phyloP scores from a whole-genome alignment of 2,797 vertebrate genomes.

The Myotis findleyi region DNA sequence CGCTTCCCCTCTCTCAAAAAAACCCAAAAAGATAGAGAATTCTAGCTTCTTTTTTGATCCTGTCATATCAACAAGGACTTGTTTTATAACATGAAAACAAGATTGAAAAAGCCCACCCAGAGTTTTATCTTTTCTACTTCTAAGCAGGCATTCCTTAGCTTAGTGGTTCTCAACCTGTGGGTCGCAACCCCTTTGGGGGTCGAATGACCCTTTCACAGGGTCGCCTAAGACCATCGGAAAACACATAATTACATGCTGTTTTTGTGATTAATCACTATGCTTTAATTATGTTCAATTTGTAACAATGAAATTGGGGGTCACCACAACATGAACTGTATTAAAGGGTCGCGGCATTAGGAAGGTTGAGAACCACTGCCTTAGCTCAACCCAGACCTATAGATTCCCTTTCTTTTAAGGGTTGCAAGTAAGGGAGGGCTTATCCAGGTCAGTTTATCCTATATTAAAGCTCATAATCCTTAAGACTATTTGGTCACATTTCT shows the following conservation, averaged over 20 bases:
- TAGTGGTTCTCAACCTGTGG: no score
- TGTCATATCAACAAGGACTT: not conserved
- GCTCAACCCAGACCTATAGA: not conserved
- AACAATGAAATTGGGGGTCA: no score
- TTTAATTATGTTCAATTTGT: no score
- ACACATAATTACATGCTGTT: no score
- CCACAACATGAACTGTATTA: no score
- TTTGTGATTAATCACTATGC: no score
- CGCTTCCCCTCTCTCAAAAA: not conserved
- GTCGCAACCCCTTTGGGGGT: no score
- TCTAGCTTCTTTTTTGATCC: slow-evolving; percentile 39
- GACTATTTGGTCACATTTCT: not conserved
- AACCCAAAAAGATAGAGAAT: not conserved
- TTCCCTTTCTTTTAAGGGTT: slow-evolving; percentile 12
- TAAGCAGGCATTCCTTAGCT: not conserved
- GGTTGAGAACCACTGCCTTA: not conserved
- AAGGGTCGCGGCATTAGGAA: no score
- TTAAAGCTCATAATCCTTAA: slow-evolving; percentile 49
- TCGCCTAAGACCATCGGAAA: no score
- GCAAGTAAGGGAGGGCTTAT: slow-evolving; percentile 28
- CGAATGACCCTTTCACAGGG: no score
- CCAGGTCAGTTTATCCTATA: not conserved
- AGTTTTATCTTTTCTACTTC: not conserved
- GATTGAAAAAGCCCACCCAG: not conserved
- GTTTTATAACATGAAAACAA: not conserved